These are phyloP conservation scores for Elgaria multicarinata DNA, from an alignment of 2,113 vertebrate genomes.

Conservation along the genomic window DNA sequence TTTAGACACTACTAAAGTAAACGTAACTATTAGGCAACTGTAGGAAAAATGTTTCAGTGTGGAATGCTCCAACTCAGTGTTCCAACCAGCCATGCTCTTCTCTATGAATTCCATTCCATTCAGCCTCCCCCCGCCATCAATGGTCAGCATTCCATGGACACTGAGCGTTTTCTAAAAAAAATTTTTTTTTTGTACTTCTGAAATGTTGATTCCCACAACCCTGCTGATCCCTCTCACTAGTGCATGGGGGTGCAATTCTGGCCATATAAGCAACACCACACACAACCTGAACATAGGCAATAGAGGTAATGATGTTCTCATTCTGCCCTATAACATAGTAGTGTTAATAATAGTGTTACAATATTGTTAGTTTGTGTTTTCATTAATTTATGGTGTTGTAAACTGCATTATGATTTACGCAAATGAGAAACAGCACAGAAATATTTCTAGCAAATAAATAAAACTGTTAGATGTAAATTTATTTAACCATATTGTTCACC, in stretches of 20 bases:
- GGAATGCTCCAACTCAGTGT: background rate
- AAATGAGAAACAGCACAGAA: too few relatives aligned
- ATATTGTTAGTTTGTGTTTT: too few relatives aligned
- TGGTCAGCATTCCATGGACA: background rate
- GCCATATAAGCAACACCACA: too few relatives aligned
- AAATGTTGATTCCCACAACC: too few relatives aligned
- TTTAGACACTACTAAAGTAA: background rate
- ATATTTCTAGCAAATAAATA: too few relatives aligned
- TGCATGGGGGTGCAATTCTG: too few relatives aligned
- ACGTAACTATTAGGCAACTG: background rate
- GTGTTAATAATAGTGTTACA: too few relatives aligned
- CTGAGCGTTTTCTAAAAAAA: background rate
- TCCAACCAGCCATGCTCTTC: background rate
- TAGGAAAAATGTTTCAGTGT: background rate
- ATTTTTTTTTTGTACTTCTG: too few relatives aligned
- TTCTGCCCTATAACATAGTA: background rate
- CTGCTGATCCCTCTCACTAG: too few relatives aligned
- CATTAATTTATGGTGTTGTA: too few relatives aligned
- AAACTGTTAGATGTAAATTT: background rate
- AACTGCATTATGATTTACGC: too few relatives aligned
- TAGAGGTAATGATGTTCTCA: background rate
- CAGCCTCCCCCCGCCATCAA: background rate
- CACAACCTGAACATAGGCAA: too few relatives aligned
- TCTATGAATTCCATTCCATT: background rate
- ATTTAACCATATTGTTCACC: background rate